Evolutionary conservation across 2,888 invertebrate species (phyloP).

Genomic region (Erebia aethiops): DNA sequence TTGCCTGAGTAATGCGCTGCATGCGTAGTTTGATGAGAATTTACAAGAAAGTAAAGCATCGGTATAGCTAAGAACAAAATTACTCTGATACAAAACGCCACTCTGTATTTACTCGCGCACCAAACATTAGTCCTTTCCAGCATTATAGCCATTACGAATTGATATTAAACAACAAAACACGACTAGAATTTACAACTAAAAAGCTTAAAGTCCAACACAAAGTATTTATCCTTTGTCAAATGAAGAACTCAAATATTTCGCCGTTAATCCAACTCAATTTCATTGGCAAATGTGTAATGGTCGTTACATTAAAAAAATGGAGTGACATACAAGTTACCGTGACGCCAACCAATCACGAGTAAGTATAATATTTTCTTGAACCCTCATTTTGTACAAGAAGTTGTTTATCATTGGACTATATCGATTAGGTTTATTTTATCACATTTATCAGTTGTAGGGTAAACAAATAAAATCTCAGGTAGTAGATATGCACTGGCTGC

Average conservation of each 20-base stretch:
- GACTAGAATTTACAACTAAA: slow-evolving; percentile 38
- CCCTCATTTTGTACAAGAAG: slow-evolving; percentile 48
- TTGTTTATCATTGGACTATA: slow-evolving; percentile 61
- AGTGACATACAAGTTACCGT: slow-evolving; percentile 49
- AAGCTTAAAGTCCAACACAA: slow-evolving; percentile 2
- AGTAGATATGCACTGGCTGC: slow-evolving; percentile 33
- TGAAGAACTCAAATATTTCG: slow-evolving; percentile 70
- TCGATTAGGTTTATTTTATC: slow-evolving; percentile 47
- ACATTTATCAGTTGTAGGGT: slow-evolving; percentile 46
- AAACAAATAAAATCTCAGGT: slow-evolving; percentile 55
- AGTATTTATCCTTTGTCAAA: slow-evolving; percentile 62
- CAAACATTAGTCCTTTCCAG: slow-evolving; percentile 71
- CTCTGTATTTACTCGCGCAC: slow-evolving; percentile 50
- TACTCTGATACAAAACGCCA: slow-evolving; percentile 61
- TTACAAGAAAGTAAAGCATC: slow-evolving; percentile 55
- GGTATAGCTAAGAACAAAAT: slow-evolving; percentile 65
- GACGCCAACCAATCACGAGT: slow-evolving; percentile 43
- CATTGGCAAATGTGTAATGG: slow-evolving; percentile 51
- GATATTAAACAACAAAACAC: slow-evolving; percentile 38
- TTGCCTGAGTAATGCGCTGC: slow-evolving; percentile 47
- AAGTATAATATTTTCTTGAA: slow-evolving; percentile 50
- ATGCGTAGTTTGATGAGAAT: slow-evolving; percentile 17
- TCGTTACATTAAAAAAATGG: slow-evolving; percentile 35
- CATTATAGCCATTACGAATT: slow-evolving; percentile 68
- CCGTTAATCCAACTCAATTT: slow-evolving; percentile 61